Evolutionary conservation across 1,140 invertebrate species (phyloP), one percentile per base, ranked within the genome.

Genomic region (Condylostylus longicornis): DNA sequence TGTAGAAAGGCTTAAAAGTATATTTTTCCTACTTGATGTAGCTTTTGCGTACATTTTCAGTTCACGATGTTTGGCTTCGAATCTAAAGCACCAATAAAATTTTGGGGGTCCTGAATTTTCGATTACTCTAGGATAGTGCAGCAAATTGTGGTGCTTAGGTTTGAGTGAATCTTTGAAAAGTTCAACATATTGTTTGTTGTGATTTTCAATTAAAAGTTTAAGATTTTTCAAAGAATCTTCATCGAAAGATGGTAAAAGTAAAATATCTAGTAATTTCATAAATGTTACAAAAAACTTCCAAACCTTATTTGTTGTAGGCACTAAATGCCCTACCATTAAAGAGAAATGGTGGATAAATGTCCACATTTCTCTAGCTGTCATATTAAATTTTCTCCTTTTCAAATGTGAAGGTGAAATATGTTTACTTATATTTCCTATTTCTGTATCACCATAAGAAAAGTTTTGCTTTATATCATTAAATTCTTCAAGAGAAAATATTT

Each of bases 141-240:
- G 3, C 5, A 54, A 18, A 34, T 46, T 44, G 37, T 54, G 51
- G 37, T 48, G 43, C 37, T 53, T 51, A 6, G 46, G 46, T 22
- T 49, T 48, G 9, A 51, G 37, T 22, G 20, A 31, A 15, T 33
- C 31, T 31, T 44, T 33, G 28, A 46, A 48, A 9, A 51, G 32
- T 20, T 13, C 29, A 34, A 38, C 33, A 33, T 36, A 47, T 32
- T 36, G n/a, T 47, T 33, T 25, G 45, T 29, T 22, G 35, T 35
- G 21, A 7, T 38, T 27, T 13, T 12, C 3, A 38, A 42, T 43
- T 37, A 35, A 35, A 37, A 30, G 38, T 46, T 30, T 20, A 6
- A 31, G 32, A 4, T 14, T 9, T 36, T 15, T 5, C 9, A 35
- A 3, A 3, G n/a, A 22, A 12, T 35, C 14, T 3, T 22, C 20